Evolutionary conservation across 2,797 vertebrate species (phyloP).

Genomic region (Karalla daura): DNA sequence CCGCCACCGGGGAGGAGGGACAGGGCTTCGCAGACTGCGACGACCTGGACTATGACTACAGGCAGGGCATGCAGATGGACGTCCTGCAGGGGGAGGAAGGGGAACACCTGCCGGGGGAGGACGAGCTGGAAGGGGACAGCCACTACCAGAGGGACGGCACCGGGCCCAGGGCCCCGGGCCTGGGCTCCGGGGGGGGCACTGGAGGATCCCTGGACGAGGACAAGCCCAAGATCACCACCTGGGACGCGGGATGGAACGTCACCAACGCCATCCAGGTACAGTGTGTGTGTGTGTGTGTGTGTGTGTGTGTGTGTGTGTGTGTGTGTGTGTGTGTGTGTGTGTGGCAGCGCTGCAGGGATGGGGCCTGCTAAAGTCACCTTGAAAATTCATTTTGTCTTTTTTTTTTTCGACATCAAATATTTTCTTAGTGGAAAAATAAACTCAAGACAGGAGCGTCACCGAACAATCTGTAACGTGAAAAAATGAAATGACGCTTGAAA

Average conservation of each 20-base stretch:
- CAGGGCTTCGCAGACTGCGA: conserved; percentile 94
- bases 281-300: too few relatives aligned
- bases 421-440: background rate
- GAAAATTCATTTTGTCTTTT: conserved; percentile 17
- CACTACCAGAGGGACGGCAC: conserved; percentile 93
- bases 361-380: conserved; percentile 72
- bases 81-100: conserved; percentile 86
- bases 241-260: conserved; percentile 98
- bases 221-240: conserved; percentile 93
- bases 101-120: conserved; percentile 74
- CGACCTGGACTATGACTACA: conserved; percentile 93
- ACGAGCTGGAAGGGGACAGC: conserved; percentile 88
- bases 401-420: too few relatives aligned
- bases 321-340: too few relatives aligned
- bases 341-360: background rate
- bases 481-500: background rate
- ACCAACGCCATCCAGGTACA: conserved; percentile 97
- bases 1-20: conserved; percentile 94
- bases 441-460: background rate
- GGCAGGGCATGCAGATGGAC: conserved; percentile 95
- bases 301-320: too few relatives aligned
- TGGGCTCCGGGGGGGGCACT: conserved; percentile 88
- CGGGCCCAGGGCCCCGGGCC: conserved; percentile 81
- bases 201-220: conserved; percentile 85
- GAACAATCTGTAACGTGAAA: background rate